Evolutionary conservation across 2,113 vertebrate genomes (phyloP).

Genomic region (Nipponia nippon): DNA sequence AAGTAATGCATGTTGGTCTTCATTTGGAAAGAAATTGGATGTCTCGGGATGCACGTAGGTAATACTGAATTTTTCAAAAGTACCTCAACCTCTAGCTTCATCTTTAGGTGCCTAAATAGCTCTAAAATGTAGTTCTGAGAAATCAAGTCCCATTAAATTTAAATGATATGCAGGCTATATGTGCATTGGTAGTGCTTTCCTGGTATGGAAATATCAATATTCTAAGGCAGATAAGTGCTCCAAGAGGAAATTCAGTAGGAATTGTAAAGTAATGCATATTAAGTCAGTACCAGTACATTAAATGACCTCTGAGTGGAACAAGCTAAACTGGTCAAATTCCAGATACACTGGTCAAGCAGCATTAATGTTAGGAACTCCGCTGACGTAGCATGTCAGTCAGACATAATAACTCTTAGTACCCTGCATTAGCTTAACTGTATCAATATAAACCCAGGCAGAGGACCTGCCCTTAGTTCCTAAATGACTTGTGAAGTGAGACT

Average conservation of each 20-base stretch:
- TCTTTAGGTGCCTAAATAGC: neutral
- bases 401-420: neutral
- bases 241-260: conserved; percentile 15
- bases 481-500: neutral
- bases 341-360: neutral
- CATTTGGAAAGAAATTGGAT: neutral
- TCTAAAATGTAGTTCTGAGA: neutral
- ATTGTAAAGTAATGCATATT: neutral
- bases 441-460: neutral
- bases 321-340: neutral
- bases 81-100: neutral
- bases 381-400: neutral
- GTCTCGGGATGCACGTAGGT: neutral
- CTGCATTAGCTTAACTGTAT: neutral
- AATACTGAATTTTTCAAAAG: neutral
- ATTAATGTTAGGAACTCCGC: neutral
- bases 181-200: neutral
- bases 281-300: conserved; percentile 21
- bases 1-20: neutral
- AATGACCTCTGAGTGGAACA: neutral
- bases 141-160: conserved; percentile 1
- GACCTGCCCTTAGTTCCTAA: neutral
- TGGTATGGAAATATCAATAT: conserved; percentile 19
- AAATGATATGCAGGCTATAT: neutral
- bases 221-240: conserved; percentile 2